A percentile compares a stretch with the other conserved stretches of the same genome.
Evolutionary conservation across 2,113 vertebrate species (phyloP).

Genomic region (Saguinus imperator): DNA sequence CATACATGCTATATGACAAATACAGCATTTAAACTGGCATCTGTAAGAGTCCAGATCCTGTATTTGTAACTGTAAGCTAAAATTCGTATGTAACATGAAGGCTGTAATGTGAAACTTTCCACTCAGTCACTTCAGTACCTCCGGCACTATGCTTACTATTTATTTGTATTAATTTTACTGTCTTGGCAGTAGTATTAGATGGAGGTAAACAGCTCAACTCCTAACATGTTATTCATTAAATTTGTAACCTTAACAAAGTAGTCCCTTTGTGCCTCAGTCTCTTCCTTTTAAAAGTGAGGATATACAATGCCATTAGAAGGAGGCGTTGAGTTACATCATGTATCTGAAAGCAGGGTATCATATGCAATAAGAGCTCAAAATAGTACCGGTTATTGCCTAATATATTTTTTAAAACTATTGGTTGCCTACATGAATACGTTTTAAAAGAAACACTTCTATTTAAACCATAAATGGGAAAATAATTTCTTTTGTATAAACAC

Average conservation of each 20-base stretch:
- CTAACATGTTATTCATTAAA: neutral
- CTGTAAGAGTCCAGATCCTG: neutral
- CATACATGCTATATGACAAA: neutral
- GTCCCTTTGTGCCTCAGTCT: neutral
- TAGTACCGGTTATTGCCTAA: neutral
- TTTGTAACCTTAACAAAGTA: neutral
- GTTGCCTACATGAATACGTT: neutral
- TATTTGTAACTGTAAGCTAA: neutral
- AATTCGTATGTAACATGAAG: neutral
- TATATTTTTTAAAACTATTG: neutral
- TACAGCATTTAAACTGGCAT: neutral
- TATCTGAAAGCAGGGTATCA: neutral
- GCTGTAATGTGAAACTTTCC: neutral
- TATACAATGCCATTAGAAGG: neutral
- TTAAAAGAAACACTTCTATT: neutral
- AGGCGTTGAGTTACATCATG: neutral
- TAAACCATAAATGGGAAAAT: neutral
- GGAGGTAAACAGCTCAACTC: neutral
- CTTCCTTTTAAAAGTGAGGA: neutral
- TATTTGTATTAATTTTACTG: neutral
- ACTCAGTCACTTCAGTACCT: neutral
- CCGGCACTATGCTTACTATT: fast-evolving
- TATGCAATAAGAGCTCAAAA: neutral
- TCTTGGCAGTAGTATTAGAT: neutral
- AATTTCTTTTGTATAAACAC: neutral